phyloP scores from a whole-genome alignment of 2,888 invertebrate species.

The Aphodius sticticus region DNA sequence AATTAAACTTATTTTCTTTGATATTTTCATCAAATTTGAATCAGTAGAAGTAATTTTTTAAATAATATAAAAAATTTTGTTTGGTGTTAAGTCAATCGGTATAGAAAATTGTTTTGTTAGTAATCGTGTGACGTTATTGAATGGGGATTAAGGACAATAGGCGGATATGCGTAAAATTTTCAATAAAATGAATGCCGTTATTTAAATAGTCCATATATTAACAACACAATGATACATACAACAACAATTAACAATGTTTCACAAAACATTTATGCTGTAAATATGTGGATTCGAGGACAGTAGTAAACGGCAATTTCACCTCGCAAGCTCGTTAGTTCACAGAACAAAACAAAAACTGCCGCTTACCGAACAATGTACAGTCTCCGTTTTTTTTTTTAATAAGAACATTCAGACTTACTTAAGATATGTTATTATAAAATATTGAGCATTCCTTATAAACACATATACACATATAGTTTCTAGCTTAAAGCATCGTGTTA shows the following conservation, averaged over 20 bases:
- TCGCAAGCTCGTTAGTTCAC: not conserved
- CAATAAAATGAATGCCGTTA: constrained; percentile 33
- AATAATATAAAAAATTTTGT: not conserved
- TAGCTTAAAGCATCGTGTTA: constrained; percentile 9
- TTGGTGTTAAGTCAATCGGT: not conserved
- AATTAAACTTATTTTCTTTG: too few species aligned
- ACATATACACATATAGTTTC: constrained; percentile 7
- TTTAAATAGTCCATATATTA: constrained; percentile 59
- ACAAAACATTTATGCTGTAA: constrained; percentile 54
- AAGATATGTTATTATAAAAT: constrained; percentile 47
- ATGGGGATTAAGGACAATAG: constrained; percentile 14
- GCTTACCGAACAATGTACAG: constrained; percentile 36
- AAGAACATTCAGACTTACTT: constrained; percentile 37
- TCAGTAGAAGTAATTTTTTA: not conserved
- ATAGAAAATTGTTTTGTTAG: not conserved
- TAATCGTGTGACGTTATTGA: not conserved
- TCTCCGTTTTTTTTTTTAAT: constrained; percentile 13
- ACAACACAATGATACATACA: constrained; percentile 54
- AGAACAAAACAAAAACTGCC: constrained; percentile 38
- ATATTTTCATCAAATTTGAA: too few species aligned
- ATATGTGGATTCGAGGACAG: constrained; percentile 55
- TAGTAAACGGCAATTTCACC: constrained; percentile 29
- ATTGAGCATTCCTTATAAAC: constrained; percentile 43
- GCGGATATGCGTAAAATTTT: constrained; percentile 20
- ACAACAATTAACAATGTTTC: constrained; percentile 43